phyloP scores from a whole-genome alignment of 2,113 vertebrate genomes.

The Rhabdornis inornatus region DNA sequence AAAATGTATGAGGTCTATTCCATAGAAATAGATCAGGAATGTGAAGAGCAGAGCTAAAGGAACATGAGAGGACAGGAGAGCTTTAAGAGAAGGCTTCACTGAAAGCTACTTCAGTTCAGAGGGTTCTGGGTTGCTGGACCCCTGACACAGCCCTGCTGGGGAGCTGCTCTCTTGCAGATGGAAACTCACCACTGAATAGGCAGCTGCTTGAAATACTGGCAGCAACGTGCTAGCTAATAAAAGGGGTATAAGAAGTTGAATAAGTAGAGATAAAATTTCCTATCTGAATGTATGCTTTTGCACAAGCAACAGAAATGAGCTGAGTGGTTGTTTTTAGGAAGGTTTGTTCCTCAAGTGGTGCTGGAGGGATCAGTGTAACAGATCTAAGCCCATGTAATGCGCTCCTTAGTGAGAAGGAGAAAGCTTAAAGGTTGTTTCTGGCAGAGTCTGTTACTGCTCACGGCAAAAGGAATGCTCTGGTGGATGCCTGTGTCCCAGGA shows the following conservation, averaged over 20 bases:
- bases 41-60: background rate
- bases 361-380: background rate
- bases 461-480: background rate
- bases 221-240: background rate
- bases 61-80: background rate
- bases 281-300: background rate
- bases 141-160: background rate
- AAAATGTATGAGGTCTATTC: background rate
- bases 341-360: background rate
- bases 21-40: background rate
- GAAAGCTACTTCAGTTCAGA: background rate
- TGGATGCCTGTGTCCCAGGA: background rate
- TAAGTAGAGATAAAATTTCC: background rate
- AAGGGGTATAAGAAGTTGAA: background rate
- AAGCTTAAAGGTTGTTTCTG: background rate
- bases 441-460: background rate
- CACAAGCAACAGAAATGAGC: background rate
- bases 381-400: background rate
- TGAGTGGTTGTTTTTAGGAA: background rate
- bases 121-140: background rate
- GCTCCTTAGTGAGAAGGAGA: background rate
- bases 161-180: background rate
- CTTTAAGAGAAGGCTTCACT: background rate
- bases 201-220: background rate
- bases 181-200: background rate